Base-by-base conservation (phyloP, 2,797 vertebrate genomes). In the Sebastes nivosus region DNA sequence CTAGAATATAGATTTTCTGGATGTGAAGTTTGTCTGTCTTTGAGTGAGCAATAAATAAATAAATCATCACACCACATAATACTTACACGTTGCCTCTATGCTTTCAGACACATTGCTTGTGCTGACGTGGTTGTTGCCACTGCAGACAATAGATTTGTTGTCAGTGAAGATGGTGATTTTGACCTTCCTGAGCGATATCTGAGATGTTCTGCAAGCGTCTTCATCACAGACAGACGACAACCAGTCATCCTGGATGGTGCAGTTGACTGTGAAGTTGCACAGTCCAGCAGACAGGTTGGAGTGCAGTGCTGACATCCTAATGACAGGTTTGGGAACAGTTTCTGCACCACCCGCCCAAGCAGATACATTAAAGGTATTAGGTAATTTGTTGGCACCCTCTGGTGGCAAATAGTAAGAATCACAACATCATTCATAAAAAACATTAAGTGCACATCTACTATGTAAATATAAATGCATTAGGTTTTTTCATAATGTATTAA, bases 261-360 rank as follows among this genome's bases (percentile, higher is more conserved):
- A 94, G 84, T 92, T 94, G 2, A 93, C 90, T 4, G 32, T n/a
- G 63, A 90, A 3, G 22, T 0, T 77, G 77, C 93, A 95, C 16
- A 0, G 1, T 8, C 14, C 79, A 3, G 13, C 27, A 2, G 88
- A 89, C 1, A 6, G 10, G 75, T 91, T 91, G 42, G 63, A 75
- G 52, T 1, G 16, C 2, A 14, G 2, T 3, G 12, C 12, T n/a
- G 6, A 52, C 16, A 64, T 57, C 24, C 0, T 8, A 2, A 94
- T 50, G 0, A 80, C 25, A 2, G 94, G 93, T 57, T 0, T 20
- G 8, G 91, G 80, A 67, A 95, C 79, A 4, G 5, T 0, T 0
- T 85, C 94, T 95, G 82, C 5, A 11, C 75, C 5, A 27, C 2
- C 0, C 4, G 20, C 4, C 10, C 36, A 67, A 63, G 36, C n/a